Conservation (phyloP, 2,113 vertebrate genomes). For the Eretmochelys imbricata region DNA sequence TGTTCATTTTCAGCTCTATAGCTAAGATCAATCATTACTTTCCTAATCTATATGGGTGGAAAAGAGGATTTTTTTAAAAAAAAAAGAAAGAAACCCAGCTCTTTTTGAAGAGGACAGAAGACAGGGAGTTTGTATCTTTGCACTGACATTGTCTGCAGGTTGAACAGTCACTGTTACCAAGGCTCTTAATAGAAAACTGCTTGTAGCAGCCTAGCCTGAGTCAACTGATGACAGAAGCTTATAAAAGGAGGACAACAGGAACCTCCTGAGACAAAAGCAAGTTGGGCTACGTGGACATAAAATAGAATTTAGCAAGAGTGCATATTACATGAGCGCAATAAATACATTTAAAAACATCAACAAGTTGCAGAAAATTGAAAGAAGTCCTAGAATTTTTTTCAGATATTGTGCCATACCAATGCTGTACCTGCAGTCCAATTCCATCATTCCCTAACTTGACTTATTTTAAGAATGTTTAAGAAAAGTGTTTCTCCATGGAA, state of each 20-base stretch:
- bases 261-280: neutral
- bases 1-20: accelerated
- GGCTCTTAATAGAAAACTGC: accelerated
- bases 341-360: neutral
- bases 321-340: neutral
- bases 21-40: neutral
- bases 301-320: neutral
- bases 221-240: neutral
- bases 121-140: neutral
- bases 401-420: neutral
- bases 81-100: neutral
- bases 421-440: neutral
- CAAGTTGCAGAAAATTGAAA: neutral
- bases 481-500: neutral
- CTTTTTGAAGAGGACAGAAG: neutral
- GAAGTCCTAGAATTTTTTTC: neutral
- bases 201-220: accelerated
- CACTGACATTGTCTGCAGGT: neutral
- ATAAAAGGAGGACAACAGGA: neutral
- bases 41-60: accelerated
- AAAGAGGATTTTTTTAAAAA: neutral
- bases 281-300: neutral
- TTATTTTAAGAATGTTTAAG: neutral
- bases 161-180: neutral
- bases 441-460: neutral